Conservation (phyloP, 2,797 vertebrate genomes). For the Bradypodion ventrale region DNA sequence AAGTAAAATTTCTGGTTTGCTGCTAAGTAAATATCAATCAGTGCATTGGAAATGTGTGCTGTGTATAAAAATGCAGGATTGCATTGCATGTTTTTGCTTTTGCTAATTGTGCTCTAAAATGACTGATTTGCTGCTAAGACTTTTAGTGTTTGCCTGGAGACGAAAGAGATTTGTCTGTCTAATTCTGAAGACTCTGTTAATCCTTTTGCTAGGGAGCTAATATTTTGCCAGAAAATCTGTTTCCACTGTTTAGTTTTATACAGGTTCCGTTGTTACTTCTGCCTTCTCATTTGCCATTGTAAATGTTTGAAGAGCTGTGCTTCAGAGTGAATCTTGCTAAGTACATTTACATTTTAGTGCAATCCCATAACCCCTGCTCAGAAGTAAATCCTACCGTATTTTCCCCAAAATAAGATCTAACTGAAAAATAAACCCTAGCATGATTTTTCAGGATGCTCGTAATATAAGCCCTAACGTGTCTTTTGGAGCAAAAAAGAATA, state of each 20-base stretch:
- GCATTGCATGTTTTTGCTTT: background rate
- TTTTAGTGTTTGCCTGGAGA: background rate
- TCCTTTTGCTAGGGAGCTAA: background rate
- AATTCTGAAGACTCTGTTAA: background rate
- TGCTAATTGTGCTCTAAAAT: background rate
- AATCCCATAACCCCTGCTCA: background rate
- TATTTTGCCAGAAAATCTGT: background rate
- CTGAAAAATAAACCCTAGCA: no score
- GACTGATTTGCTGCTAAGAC: background rate
- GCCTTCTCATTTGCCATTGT: background rate
- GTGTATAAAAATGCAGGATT: background rate
- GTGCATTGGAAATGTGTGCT: background rate
- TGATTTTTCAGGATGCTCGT: no score
- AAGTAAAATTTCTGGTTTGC: background rate
- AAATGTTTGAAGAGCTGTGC: background rate
- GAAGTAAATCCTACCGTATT: background rate
- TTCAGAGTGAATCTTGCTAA: background rate
- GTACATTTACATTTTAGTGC: background rate
- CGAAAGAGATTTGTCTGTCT: background rate
- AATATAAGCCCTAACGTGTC: no score
- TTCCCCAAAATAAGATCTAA: no score
- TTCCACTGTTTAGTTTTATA: background rate
- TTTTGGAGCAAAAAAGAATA: no score
- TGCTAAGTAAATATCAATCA: background rate
- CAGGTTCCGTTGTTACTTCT: background rate